Conservation (phyloP, 2,113 vertebrate genomes). For the Crotalus tigris region DNA sequence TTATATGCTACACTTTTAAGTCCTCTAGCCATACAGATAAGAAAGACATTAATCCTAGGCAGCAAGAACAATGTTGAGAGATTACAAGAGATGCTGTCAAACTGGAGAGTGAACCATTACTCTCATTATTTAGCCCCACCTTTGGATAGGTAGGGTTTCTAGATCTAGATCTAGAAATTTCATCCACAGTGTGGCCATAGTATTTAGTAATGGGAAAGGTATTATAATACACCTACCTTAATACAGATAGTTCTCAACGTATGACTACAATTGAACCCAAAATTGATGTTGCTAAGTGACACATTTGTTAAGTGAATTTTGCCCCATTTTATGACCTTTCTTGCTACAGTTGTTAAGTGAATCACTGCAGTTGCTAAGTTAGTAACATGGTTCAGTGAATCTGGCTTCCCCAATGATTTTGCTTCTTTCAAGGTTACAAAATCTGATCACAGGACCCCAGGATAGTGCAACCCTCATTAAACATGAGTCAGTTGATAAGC, state of each 20-base stretch:
- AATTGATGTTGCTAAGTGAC: not conserved
- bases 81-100: not conserved
- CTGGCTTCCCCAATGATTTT: not conserved
- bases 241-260: not conserved
- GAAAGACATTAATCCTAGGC: not conserved
- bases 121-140: not conserved
- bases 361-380: not conserved
- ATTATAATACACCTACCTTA: not conserved
- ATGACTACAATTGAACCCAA: not conserved
- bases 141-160: not conserved
- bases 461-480: not conserved
- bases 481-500: not conserved
- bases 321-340: not conserved
- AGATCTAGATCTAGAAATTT: not conserved
- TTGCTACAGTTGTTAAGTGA: not conserved
- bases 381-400: not conserved
- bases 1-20: not conserved
- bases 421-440: not conserved
- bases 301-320: not conserved
- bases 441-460: not conserved
- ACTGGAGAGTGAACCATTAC: not conserved
- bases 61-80: not conserved
- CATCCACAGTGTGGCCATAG: not conserved
- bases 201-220: not conserved
- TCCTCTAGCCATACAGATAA: not conserved